Evolutionary conservation across 1,140 invertebrate species (phyloP), one percentile per base, ranked within the genome.

Genomic region (Archegozetes longisetosus): DNA sequence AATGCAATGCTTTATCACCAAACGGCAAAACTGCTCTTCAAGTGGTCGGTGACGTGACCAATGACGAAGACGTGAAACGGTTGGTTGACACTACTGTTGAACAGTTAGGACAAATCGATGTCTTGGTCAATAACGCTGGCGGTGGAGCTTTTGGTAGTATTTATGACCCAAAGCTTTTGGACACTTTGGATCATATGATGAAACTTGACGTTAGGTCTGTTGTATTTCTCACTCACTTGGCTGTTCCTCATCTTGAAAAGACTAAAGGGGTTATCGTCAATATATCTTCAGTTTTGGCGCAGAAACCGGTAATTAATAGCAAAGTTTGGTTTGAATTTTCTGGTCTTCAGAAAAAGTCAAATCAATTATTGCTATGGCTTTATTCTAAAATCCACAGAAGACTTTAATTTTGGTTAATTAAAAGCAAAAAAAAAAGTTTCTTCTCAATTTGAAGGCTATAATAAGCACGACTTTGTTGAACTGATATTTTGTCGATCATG

Each of bases 81-180:
- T 91, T 93, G n/a, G 82, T 98, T 23, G 80, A 91, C 65, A 79
- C 80, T 62, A 84, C 91, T 9, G 83, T 96, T 0, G 79, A 84
- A 50, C 84, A 85, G 72, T 98, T 98, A 76, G 94, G 94, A 53
- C 90, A 91, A 27, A 14, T 62, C 14, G 61, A 62, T 55, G 51
- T 62, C 1, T 20, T 62, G 2, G 61, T 62, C n/a, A 62, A 62
- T 24, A 62, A 62, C 62, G 61, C 58, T 55, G 61, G 61, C 20
- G 57, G 47, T 27, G 57, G 57, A 28, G 4, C 46, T 2, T 58
- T 58, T 40, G 26, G 57, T 51, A 49, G 24, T 1, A 58, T 58
- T 51, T 49, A 50, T 52, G 48, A 51, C 26, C 17, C 17, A 24
- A 47, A 50, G 49, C 29, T 57, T 12, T 14, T 55, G 2, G 55